Conservation (phyloP, 2,113 vertebrate species). For the Miniopterus natalensis region DNA sequence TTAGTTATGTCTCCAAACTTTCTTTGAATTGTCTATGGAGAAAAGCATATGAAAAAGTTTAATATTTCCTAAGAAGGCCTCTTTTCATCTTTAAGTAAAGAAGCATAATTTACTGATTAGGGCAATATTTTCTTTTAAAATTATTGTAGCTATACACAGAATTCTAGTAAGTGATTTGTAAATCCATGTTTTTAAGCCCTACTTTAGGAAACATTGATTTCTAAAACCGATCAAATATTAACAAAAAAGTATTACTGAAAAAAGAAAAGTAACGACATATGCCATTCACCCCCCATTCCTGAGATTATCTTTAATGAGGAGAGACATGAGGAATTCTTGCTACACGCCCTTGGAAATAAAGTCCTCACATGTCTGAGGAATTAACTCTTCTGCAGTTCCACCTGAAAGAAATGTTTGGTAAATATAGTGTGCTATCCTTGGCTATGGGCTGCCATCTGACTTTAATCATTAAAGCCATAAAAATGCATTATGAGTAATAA, state of each 20-base stretch:
- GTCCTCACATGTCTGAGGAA: not conserved
- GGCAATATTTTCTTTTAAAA: constrained; percentile 8
- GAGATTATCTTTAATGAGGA: not conserved
- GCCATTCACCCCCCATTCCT: not conserved
- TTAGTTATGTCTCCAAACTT: constrained; percentile 96
- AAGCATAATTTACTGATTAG: not conserved
- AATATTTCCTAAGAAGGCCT: not conserved
- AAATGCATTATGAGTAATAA: not conserved
- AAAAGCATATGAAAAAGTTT: constrained; percentile 60
- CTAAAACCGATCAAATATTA: constrained; percentile 25
- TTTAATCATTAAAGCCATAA: not conserved
- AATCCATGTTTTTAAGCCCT: not conserved
- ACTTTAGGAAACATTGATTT: constrained; percentile 4
- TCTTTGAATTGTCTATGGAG: constrained; percentile 92
- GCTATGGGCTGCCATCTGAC: not conserved
- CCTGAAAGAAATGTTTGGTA: not conserved
- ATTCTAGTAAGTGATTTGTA: not conserved
- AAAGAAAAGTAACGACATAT: not conserved
- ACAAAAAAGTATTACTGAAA: not conserved
- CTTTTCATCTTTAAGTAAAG: constrained; percentile 8
- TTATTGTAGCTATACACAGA: not conserved
- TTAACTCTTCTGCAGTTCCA: not conserved
- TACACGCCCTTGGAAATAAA: not conserved
- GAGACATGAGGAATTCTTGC: not conserved
- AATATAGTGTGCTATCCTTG: not conserved